Conservation (phyloP, 2,113 vertebrate species). For the Heteronetta atricapilla region DNA sequence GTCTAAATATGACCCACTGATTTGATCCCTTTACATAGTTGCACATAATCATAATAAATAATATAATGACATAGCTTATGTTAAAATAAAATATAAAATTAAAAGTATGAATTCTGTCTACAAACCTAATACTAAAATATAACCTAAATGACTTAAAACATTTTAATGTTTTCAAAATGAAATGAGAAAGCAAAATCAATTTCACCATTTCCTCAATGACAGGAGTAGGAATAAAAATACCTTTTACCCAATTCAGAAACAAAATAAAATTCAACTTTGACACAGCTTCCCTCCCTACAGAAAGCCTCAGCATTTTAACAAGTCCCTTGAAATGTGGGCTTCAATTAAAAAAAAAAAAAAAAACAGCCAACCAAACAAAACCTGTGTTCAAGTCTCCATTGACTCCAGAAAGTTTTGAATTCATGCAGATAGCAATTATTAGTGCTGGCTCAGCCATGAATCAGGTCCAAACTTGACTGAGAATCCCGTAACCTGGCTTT, state of each 20-base stretch:
- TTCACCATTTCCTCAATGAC: not conserved
- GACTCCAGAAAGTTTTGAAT: not conserved
- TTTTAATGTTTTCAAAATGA: not conserved
- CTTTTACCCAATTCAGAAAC: not conserved
- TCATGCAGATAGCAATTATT: not conserved
- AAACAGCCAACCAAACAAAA: no score
- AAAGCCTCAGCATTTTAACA: constrained; percentile 16
- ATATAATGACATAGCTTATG: not conserved
- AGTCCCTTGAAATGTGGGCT: not conserved
- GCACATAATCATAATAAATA: not conserved
- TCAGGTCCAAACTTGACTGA: not conserved
- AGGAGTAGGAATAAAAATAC: not conserved
- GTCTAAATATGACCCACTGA: not conserved
- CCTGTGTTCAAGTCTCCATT: accelerated
- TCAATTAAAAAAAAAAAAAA: not conserved
- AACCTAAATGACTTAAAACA: not conserved
- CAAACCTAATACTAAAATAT: not conserved
- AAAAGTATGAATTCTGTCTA: not conserved
- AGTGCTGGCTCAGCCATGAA: constrained; percentile 12
- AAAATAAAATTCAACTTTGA: not conserved
- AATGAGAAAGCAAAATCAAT: not conserved
- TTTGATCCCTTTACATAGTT: not conserved
- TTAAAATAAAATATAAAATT: not conserved
- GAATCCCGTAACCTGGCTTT: not conserved
- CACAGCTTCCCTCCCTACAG: not conserved